phyloP scores from a whole-genome alignment of 2,888 invertebrate species.

The Lagria hirta region DNA sequence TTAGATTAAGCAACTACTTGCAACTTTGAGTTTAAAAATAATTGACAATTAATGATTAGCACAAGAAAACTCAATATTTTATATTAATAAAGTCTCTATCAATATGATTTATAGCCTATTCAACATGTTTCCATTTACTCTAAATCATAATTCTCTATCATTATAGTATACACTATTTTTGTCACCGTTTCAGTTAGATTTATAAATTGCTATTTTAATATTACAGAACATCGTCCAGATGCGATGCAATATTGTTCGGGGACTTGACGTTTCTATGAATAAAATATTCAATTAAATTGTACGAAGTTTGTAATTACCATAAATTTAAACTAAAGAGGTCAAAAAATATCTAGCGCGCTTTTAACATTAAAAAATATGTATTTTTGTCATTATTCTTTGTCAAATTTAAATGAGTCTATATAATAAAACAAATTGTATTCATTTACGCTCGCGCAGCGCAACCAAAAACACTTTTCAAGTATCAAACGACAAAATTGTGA shows the following conservation, averaged over 20 bases:
- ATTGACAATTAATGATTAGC: too few relatives aligned
- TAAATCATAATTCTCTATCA: slow-evolving; percentile 11
- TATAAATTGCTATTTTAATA: slow-evolving; percentile 14
- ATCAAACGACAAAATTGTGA: too few relatives aligned
- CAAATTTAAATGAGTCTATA: too few relatives aligned
- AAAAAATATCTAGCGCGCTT: slow-evolving; percentile 14
- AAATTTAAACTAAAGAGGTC: slow-evolving; percentile 19
- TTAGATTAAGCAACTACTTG: too few relatives aligned
- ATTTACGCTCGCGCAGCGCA: too few relatives aligned
- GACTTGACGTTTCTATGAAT: slow-evolving; percentile 19
- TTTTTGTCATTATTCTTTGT: neutral
- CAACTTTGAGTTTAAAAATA: too few relatives aligned
- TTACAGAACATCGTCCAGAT: slow-evolving; percentile 8
- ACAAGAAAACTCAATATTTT: too few relatives aligned
- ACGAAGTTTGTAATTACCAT: slow-evolving; percentile 23
- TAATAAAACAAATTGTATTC: too few relatives aligned
- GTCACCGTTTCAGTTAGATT: slow-evolving; percentile 9
- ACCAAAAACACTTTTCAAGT: too few relatives aligned
- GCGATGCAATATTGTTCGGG: slow-evolving; percentile 17
- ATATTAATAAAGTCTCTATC: too few relatives aligned
- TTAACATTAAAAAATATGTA: neutral
- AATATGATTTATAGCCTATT: too few relatives aligned
- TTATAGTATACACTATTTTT: slow-evolving; percentile 15
- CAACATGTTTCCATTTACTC: too few relatives aligned
- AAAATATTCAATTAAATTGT: slow-evolving; percentile 24